A percentile compares a stretch with the other conserved stretches of the same genome.
These are phyloP conservation scores for Notocelia uddmanniana DNA, from an alignment of 2,888 invertebrate species.

Conservation along the genomic window DNA sequence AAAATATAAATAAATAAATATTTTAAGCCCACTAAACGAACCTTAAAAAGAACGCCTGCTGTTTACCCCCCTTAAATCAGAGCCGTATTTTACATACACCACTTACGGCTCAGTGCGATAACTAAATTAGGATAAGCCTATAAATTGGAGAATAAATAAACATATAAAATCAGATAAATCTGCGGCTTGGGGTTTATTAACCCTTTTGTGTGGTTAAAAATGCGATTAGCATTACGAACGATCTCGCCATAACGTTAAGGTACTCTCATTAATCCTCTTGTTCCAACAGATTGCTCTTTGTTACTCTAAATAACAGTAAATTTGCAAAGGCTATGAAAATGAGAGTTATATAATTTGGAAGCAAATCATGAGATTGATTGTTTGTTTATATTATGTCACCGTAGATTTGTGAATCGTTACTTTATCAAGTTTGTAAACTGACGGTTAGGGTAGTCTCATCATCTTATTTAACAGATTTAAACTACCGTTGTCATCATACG, in stretches of 20 bases:
- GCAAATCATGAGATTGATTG: too few relatives aligned
- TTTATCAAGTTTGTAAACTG: too few relatives aligned
- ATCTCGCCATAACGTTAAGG: slow-evolving; percentile 37
- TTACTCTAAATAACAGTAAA: slow-evolving; percentile 27
- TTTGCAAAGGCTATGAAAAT: slow-evolving; percentile 22
- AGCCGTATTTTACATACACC: too few relatives aligned
- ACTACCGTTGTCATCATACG: too few relatives aligned
- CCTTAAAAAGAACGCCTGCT: too few relatives aligned
- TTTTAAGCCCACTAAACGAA: too few relatives aligned
- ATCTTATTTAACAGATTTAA: too few relatives aligned
- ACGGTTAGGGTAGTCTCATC: too few relatives aligned
- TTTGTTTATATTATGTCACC: too few relatives aligned
- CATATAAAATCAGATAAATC: slow-evolving; percentile 36
- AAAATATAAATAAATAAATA: too few relatives aligned
- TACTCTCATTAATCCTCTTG: slow-evolving; percentile 30
- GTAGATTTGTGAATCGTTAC: too few relatives aligned
- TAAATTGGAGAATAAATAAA: slow-evolving; percentile 23
- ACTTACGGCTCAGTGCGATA: not conserved
- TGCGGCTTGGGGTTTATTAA: slow-evolving; percentile 26
- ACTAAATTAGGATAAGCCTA: slow-evolving; percentile 1
- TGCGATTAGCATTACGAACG: slow-evolving; percentile 43
- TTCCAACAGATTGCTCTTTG: slow-evolving; percentile 31
- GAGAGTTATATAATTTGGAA: not conserved
- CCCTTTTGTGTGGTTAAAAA: slow-evolving; percentile 40
- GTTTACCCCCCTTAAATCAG: too few relatives aligned